A percentile compares a stretch with the other conserved stretches of the same genome.
Conservation (phyloP, 92 coral and sea anemone species). For the Meandrina meandrites region DNA sequence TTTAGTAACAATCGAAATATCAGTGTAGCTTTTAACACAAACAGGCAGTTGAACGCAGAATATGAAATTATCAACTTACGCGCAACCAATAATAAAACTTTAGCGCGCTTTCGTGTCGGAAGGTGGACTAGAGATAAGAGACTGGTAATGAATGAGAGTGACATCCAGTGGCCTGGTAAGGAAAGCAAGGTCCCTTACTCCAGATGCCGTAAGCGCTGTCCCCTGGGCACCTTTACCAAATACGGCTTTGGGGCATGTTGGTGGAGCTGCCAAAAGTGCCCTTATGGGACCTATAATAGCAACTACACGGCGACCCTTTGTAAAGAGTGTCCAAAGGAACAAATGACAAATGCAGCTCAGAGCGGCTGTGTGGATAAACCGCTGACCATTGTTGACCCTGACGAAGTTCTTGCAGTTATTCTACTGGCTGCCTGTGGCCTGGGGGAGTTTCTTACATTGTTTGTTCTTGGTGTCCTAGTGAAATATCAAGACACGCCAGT, state of each 20-base stretch:
- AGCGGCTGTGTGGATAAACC: slow-evolving; percentile 73
- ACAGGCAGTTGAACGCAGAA: slow-evolving; percentile 23
- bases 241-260: slow-evolving; percentile 56
- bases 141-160: slow-evolving; percentile 23
- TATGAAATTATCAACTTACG: slow-evolving; percentile 39
- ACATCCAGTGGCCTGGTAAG: slow-evolving; percentile 69
- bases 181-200: slow-evolving; percentile 53
- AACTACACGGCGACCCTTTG: slow-evolving; percentile 57
- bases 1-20: slow-evolving; percentile 11
- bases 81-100: background rate
- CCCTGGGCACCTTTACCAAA: slow-evolving; percentile 63
- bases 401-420: slow-evolving; percentile 50
- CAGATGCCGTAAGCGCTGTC: slow-evolving; percentile 64
- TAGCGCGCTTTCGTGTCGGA: slow-evolving; percentile 51
- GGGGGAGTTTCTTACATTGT: slow-evolving; percentile 69
- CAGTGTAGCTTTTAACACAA: background rate
- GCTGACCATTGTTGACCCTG: slow-evolving; percentile 49
- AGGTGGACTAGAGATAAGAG: slow-evolving; percentile 46
- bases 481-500: slow-evolving; percentile 85
- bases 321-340: slow-evolving; percentile 62
- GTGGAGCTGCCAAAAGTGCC: slow-evolving; percentile 85
- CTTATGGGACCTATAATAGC: slow-evolving; percentile 60
- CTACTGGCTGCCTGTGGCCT: slow-evolving; percentile 66
- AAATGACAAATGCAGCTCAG: slow-evolving; percentile 60
- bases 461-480: slow-evolving; percentile 75